phyloP scores from a whole-genome alignment of 2,888 invertebrate genomes.

The Abrostola tripartita region DNA sequence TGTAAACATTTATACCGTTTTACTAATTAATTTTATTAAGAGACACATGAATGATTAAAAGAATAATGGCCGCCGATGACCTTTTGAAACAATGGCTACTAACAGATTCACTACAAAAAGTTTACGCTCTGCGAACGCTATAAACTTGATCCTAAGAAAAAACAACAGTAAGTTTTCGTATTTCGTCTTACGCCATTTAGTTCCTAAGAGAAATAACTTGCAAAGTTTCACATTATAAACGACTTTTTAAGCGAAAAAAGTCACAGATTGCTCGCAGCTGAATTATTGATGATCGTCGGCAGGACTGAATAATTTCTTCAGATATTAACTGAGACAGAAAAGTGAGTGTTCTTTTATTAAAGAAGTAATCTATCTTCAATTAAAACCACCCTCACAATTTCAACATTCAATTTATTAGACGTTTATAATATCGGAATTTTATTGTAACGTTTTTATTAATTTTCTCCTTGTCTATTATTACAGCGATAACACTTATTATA shows the following conservation, averaged over 20 bases:
- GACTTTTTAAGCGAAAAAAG: slow-evolving; percentile 42
- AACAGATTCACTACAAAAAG: neutral
- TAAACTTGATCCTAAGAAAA: neutral
- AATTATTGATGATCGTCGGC: slow-evolving; percentile 36
- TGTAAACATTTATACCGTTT: too few species aligned
- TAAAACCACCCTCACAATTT: slow-evolving; percentile 46
- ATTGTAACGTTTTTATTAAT: slow-evolving; percentile 52
- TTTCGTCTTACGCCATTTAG: neutral
- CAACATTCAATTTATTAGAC: slow-evolving; percentile 70
- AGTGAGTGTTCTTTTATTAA: slow-evolving; percentile 16
- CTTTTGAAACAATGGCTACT: neutral
- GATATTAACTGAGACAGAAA: slow-evolving; percentile 26
- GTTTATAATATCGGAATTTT: slow-evolving; percentile 58
- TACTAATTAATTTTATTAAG: too few species aligned
- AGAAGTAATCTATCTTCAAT: slow-evolving; percentile 6
- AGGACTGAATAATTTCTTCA: slow-evolving; percentile 33
- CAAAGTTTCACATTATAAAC: slow-evolving; percentile 31
- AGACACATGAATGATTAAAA: too few species aligned
- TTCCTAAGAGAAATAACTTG: slow-evolving; percentile 24
- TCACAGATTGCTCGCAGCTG: slow-evolving; percentile 37
- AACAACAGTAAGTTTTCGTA: slow-evolving; percentile 2
- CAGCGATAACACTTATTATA: slow-evolving; percentile 37
- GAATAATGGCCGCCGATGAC: too few species aligned
- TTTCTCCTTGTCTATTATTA: slow-evolving; percentile 52
- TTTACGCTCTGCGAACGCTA: neutral